Evolutionary conservation across 2,888 invertebrate genomes (phyloP), one percentile per base, ranked within the genome.

Genomic region (Petrolisthes cinctipes): DNA sequence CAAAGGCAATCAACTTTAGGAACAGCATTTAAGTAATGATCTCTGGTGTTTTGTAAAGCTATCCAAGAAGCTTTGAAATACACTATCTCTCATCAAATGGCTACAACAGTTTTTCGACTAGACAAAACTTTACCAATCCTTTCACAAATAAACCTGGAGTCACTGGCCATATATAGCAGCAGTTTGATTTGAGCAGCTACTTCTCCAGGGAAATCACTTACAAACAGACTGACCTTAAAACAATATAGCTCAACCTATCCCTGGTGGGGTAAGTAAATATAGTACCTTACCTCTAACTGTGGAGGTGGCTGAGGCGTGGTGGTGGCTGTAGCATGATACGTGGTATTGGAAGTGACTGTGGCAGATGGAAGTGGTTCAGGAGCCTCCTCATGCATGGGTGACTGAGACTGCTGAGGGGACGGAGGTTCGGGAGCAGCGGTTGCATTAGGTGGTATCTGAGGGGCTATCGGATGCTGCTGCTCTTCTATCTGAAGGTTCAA

Each of bases 341-440:
- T 23, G 51, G 80, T 80, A 78, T 85, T 57, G 68, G 89, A 80
- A 82, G 85, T 66, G 82, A 91, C 89, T 17, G 91, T n/a, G 90
- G 91, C 71, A 91, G 91, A 89, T 91, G 83, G 85, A 2, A 84
- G 9, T 53, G 82, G 61, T 37, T 86, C 85, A 53, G 90, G 90
- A 37, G 81, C 87, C 79, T 90, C 90, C 79, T 90, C 90, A 82
- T 90, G 90, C 90, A 90, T 90, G 37, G 90, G 90, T 37, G 89
- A 89, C 86, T 90, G 90, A 17, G 89, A 89, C 86, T 90, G 90
- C 56, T 90, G 90, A 68, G 90, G 90, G 82, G 90, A 90, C 61
- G 90, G 89, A 86, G 90, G 90, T 68, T 90, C 89, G 78, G 86
- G 89, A n/a, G 85, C 90, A 11, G 83, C 53, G 20, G 90, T 82